phyloP scores from a whole-genome alignment of 2,888 invertebrate species.

The Conistra vaccinii region DNA sequence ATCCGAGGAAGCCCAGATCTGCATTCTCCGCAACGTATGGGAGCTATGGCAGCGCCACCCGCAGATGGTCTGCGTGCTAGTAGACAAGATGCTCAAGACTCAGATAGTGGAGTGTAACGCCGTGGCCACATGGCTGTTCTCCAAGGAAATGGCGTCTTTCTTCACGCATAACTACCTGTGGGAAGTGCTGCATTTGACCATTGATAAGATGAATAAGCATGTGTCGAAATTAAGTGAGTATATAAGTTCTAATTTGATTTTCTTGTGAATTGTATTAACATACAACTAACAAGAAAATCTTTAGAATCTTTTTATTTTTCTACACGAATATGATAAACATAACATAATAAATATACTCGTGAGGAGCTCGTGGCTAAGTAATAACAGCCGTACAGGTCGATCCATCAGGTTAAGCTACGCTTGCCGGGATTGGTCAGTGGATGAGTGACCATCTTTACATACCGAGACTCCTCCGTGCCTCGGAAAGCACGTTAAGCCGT shows the following conservation, averaged over 20 bases:
- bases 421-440: no score
- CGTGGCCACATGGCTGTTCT: conserved; percentile 99
- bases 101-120: conserved; percentile 99
- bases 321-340: no score
- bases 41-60: conserved; percentile 99
- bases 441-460: no score
- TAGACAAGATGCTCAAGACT: conserved; percentile 99
- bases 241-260: not conserved
- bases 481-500: no score
- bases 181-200: conserved; percentile 98
- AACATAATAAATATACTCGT: no score
- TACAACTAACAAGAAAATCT: no score
- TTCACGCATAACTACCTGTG: conserved; percentile 98
- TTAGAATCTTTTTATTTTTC: no score
- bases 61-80: conserved; percentile 98
- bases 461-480: no score
- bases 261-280: no score
- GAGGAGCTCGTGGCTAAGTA: no score
- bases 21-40: conserved; percentile 97
- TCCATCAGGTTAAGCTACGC: no score
- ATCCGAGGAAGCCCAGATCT: conserved; percentile 98
- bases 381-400: no score
- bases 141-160: conserved; percentile 96
- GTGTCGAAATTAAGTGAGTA: conserved; percentile 94
- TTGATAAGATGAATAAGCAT: conserved; percentile 99